phyloP scores from a whole-genome alignment of 1,140 invertebrate genomes.

The Brachionus manjavacas region DNA sequence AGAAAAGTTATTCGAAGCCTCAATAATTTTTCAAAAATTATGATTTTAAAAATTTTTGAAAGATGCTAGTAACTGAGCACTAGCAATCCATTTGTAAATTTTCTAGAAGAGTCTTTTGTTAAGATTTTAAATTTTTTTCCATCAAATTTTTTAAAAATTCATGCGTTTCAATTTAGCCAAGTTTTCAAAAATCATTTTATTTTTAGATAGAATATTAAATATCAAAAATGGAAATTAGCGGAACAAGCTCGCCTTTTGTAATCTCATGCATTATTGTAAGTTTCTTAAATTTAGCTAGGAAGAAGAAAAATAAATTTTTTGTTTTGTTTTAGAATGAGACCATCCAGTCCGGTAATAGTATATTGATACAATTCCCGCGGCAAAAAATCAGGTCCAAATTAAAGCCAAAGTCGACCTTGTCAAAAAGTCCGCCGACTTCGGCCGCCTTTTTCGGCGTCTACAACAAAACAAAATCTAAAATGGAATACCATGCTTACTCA shows the following conservation, averaged over 20 bases:
- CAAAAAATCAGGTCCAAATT: conserved; percentile 2
- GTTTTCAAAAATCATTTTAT: not conserved
- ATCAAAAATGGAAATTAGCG: conserved; percentile 1
- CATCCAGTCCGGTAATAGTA: conserved; percentile 1
- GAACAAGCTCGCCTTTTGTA: not conserved
- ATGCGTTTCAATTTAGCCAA: not conserved
- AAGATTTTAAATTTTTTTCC: not conserved
- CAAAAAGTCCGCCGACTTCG: conserved; percentile 28
- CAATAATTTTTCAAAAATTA: not conserved
- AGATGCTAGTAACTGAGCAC: not conserved
- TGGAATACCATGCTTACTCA: conserved; percentile 28
- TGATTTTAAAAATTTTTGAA: conserved; percentile 5
- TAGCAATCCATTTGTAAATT: not conserved
- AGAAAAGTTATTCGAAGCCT: conserved; percentile 1
- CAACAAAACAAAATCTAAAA: conserved; percentile 31
- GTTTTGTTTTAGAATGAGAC: not conserved
- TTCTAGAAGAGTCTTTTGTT: not conserved
- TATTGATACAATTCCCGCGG: conserved; percentile 22
- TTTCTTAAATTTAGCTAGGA: not conserved
- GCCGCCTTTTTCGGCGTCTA: conserved; percentile 23
- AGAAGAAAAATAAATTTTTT: not conserved
- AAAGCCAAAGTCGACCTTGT: conserved; percentile 20
- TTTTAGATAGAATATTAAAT: not conserved
- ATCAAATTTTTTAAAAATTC: not conserved
- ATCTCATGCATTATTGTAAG: conserved; percentile 27